These are phyloP conservation scores for Poeciliopsis prolifica DNA, from an alignment of 2,113 vertebrate species.

Conservation along the genomic window DNA sequence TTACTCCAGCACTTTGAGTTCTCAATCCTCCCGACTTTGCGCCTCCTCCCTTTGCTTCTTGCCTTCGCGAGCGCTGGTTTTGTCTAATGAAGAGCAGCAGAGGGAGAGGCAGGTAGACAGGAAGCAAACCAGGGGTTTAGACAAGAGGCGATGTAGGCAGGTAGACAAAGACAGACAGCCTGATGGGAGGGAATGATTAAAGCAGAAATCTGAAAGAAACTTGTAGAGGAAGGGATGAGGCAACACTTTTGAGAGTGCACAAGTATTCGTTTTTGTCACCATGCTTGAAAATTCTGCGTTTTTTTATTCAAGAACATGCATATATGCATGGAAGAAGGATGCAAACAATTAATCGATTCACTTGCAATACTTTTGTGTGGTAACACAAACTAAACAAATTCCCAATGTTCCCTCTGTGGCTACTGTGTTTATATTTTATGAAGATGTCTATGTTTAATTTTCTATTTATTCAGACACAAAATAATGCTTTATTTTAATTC, in stretches of 20 bases:
- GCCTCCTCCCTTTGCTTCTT: slow-evolving; percentile 31
- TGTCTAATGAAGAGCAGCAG: slow-evolving; percentile 49
- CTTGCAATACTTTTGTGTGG: too few relatives aligned
- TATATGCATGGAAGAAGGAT: slow-evolving; percentile 22
- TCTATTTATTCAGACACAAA: too few relatives aligned
- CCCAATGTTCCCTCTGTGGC: too few relatives aligned
- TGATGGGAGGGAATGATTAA: slow-evolving; percentile 63
- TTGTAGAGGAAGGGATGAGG: slow-evolving; percentile 45
- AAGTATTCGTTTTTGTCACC: slow-evolving; percentile 53
- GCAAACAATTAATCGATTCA: too few relatives aligned
- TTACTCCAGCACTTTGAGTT: slow-evolving; percentile 61
- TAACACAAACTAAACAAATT: too few relatives aligned
- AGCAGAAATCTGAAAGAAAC: slow-evolving; percentile 59
- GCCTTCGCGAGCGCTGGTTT: slow-evolving; percentile 50
- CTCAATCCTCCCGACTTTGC: slow-evolving; percentile 50
- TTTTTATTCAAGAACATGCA: slow-evolving; percentile 24
- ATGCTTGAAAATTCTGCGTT: slow-evolving; percentile 37
- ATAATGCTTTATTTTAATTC: too few relatives aligned
- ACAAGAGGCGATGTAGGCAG: slow-evolving; percentile 42
- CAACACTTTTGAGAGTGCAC: slow-evolving; percentile 38
- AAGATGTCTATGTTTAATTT: too few relatives aligned
- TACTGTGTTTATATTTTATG: too few relatives aligned
- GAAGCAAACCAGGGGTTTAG: slow-evolving; percentile 38
- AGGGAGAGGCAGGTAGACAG: slow-evolving; percentile 46
- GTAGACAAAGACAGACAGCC: slow-evolving; percentile 64